These are phyloP conservation scores for Pteruthius melanotis DNA, from an alignment of 2,113 vertebrate species.

Conservation along the genomic window DNA sequence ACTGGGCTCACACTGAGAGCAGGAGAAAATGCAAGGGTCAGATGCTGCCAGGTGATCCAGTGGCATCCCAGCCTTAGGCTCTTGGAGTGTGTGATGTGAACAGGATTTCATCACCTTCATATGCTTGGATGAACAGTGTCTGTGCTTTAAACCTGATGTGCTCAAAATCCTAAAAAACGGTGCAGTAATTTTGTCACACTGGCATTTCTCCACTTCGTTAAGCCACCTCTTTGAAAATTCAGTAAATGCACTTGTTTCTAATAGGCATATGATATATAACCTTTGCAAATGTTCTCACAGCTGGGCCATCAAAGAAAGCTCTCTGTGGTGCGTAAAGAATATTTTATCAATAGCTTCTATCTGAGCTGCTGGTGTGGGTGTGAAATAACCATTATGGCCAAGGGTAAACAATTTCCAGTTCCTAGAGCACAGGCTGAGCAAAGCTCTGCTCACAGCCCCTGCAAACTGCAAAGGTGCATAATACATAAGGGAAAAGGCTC, in stretches of 20 bases:
- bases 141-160: not conserved
- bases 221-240: not conserved
- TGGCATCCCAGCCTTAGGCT: not conserved
- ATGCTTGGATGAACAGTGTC: not conserved
- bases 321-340: not conserved
- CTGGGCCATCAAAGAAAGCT: not conserved
- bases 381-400: not conserved
- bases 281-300: slow-evolving; percentile 10
- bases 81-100: not conserved
- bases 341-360: slow-evolving; percentile 3
- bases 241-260: not conserved
- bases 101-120: not conserved
- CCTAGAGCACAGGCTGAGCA: not conserved
- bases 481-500: not conserved
- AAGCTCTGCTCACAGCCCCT: not conserved
- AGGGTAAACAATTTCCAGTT: not conserved
- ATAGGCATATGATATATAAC: not conserved
- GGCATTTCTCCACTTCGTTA: not conserved
- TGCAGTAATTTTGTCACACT: not conserved
- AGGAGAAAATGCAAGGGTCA: not conserved
- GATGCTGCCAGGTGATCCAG: not conserved
- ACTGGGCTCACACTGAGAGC: not conserved
- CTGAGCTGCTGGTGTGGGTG: not conserved
- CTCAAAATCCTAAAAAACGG: not conserved
- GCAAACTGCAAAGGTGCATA: not conserved